A percentile compares a stretch with the other conserved stretches of the same genome.
Conservation (phyloP, 2,113 vertebrate genomes). For the Parotia lawesii region DNA sequence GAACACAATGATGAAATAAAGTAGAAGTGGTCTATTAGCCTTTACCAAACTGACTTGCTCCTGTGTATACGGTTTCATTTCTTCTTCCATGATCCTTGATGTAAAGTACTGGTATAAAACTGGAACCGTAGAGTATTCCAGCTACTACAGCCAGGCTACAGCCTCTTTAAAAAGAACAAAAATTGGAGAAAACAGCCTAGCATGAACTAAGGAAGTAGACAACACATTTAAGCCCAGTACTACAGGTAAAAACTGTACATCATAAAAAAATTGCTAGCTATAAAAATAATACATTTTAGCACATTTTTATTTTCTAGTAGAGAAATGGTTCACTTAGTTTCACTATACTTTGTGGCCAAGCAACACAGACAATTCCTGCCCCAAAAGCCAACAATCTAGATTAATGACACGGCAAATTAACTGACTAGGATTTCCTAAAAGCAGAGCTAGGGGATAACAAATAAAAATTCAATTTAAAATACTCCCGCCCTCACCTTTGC, state of each 20-base stretch:
- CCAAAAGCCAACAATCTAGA: not conserved
- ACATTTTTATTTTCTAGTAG: not conserved
- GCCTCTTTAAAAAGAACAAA: conserved; percentile 73
- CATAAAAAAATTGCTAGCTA: not conserved
- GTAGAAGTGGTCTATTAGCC: not conserved
- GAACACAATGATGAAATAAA: not conserved
- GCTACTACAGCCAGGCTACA: conserved; percentile 80
- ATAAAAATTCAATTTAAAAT: not conserved
- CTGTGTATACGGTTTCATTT: conserved; percentile 76
- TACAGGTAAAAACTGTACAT: not conserved
- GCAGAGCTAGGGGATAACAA: not conserved
- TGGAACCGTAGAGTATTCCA: conserved; percentile 82
- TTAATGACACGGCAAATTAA: not conserved
- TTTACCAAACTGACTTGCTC: conserved; percentile 87
- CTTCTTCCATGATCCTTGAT: conserved; percentile 83
- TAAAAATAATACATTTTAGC: not conserved
- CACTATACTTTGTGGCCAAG: not conserved
- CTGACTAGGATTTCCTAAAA: not conserved
- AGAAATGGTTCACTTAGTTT: not conserved
- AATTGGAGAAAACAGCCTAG: not conserved
- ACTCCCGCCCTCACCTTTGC: not conserved
- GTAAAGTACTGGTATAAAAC: conserved; percentile 85
- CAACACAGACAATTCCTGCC: not conserved
- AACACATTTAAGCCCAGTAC: not conserved
- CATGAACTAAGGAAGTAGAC: not conserved